Evolutionary conservation across 2,797 vertebrate species (phyloP).

Genomic region (Semotilus atromaculatus): DNA sequence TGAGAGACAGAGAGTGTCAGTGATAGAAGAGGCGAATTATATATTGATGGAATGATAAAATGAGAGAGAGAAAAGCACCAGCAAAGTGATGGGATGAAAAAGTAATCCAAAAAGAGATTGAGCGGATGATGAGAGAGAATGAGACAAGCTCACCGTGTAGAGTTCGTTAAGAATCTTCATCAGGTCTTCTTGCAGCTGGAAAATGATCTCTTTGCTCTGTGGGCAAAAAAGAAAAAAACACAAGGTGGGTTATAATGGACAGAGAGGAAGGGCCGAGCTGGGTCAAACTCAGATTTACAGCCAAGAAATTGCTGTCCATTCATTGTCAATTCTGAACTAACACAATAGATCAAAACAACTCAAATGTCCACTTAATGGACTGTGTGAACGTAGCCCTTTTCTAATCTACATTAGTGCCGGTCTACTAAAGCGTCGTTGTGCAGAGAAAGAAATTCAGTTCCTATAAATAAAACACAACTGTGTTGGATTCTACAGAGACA

Average conservation of each 20-base stretch:
- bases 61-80: constrained; percentile 4
- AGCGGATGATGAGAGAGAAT: constrained; percentile 5
- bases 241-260: constrained; percentile 18
- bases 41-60: constrained; percentile 55
- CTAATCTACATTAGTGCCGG: background rate
- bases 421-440: background rate
- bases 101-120: constrained; percentile 29
- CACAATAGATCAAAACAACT: constrained; percentile 14
- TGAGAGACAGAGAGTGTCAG: background rate
- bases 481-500: constrained; percentile 16
- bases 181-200: constrained; percentile 97
- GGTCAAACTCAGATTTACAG: constrained; percentile 47
- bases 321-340: constrained; percentile 25
- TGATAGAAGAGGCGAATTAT: constrained; percentile 7
- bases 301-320: constrained; percentile 8
- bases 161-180: constrained; percentile 99
- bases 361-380: background rate
- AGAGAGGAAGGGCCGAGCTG: background rate
- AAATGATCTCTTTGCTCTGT: constrained; percentile 97
- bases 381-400: background rate
- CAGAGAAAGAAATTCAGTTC: constrained; percentile 14
- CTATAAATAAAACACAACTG: constrained; percentile 45
- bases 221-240: constrained; percentile 43
- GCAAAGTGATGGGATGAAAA: constrained; percentile 24
- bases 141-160: constrained; percentile 88